A percentile compares a stretch with the other conserved stretches of the same genome.
These are phyloP conservation scores for Agrilus biguttatus DNA, from an alignment of 2,888 invertebrate species.

Conservation along the genomic window DNA sequence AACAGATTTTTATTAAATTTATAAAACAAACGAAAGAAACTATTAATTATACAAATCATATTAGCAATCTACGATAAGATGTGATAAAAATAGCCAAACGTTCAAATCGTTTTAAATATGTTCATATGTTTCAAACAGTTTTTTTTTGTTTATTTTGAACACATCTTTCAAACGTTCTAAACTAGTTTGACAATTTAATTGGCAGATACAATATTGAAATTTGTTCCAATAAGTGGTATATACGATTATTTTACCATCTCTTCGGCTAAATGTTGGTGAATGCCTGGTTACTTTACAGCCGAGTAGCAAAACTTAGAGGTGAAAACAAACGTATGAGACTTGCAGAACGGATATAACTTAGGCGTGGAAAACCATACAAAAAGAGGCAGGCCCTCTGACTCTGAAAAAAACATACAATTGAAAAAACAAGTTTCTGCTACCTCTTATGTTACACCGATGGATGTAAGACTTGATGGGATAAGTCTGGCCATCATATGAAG, in stretches of 20 bases:
- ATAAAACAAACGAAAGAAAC: too few species aligned
- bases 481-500: too few species aligned
- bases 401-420: background rate
- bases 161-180: too few species aligned
- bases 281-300: slow-evolving; percentile 5
- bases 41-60: too few species aligned
- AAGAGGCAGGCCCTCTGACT: slow-evolving; percentile 1
- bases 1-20: too few species aligned
- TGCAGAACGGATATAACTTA: slow-evolving; percentile 8
- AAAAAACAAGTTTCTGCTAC: slow-evolving; percentile 1
- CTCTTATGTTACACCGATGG: too few species aligned
- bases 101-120: too few species aligned
- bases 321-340: slow-evolving; percentile 7
- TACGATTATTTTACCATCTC: slow-evolving; percentile 6
- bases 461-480: too few species aligned
- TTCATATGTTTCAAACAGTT: too few species aligned
- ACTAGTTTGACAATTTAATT: slow-evolving; percentile 6
- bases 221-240: slow-evolving; percentile 5
- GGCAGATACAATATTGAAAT: slow-evolving; percentile 6
- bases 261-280: slow-evolving; percentile 5
- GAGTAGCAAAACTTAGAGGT: slow-evolving; percentile 2
- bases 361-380: background rate
- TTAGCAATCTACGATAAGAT: too few species aligned
- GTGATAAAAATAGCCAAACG: too few species aligned
- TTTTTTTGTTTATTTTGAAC: too few species aligned